Base-by-base conservation (phyloP, 2,113 vertebrate species). In the Melanotaenia duboulayi region DNA sequence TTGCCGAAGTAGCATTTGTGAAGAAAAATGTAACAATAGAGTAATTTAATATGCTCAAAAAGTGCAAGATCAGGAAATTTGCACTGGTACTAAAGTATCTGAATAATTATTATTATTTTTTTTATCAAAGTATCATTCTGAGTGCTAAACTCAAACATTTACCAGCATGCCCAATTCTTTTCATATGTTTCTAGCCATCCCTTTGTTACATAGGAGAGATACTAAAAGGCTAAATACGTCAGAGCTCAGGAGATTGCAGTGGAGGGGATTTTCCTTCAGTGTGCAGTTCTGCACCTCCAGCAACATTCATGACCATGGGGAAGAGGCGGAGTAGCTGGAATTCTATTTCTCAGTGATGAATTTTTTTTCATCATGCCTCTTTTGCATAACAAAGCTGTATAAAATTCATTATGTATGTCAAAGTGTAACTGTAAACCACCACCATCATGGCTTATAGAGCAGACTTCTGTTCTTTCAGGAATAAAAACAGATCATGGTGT, bases 311-410 rank as follows among this genome's bases (percentile, higher is more conserved):
- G 71, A 76, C 71, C 80, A 48, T 1, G 11, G 57, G 55, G 24
- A 75, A 83, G 81, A 82, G 71, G 71, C 79, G 85, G 85, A 71
- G 86, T 87, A 64, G 81, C 70, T 70, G 76, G 83, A 89, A 88
- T 84, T 86, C 64, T 84, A 86, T 86, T 90, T 88, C 85, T 81
- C 80, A 75, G 59, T 87, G 89, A 91, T 89, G 77, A 89, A 86
- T 89, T 84, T 83, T 83, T 91, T 91, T 92, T 90, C 88, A 90
- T 90, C 87, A 73, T 71, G 59, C 64, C 77, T 81, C 62, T 52
- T 93, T 87, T 88, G 87, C 87, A 92, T 92, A 90, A 93, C 88
- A 92, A 92, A 90, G 84, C 81, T 78, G 73, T 80, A 84, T 82
- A 71, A 86, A 89, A 91, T 88, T 78, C 71, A 89, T 91, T 88